Conservation (phyloP, 37 sponge, comb jelly and placozoan species). For the Halichondria panicea region DNA sequence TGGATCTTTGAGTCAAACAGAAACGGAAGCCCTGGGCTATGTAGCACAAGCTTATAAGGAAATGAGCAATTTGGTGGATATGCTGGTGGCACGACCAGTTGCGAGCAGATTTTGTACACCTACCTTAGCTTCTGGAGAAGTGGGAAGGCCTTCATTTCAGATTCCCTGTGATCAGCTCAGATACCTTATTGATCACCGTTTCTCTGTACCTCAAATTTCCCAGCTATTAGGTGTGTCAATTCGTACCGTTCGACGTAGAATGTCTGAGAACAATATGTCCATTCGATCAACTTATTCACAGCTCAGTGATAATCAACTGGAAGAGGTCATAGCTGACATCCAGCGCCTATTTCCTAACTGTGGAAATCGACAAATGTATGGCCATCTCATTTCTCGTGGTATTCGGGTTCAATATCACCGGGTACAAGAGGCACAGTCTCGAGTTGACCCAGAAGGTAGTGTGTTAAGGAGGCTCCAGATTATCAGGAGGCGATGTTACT, state of each 20-base stretch:
- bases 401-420: slow-evolving; percentile 14
- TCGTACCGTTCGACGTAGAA: slow-evolving; percentile 21
- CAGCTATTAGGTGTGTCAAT: slow-evolving; percentile 25
- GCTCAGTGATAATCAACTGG: background rate
- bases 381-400: background rate
- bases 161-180: slow-evolving; percentile 7
- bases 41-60: background rate
- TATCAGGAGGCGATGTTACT: slow-evolving; percentile 13
- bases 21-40: background rate
- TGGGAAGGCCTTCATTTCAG: slow-evolving; percentile 4
- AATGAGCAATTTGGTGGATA: background rate
- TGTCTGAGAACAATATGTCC: slow-evolving; percentile 9
- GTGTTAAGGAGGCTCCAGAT: slow-evolving; percentile 9
- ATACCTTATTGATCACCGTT: slow-evolving; percentile 1
- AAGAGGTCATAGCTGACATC: background rate
- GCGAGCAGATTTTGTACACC: background rate
- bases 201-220: slow-evolving; percentile 25
- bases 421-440: slow-evolving; percentile 26
- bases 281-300: slow-evolving; percentile 9
- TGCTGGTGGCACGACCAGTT: background rate
- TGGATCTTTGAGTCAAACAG: background rate
- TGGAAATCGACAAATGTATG: slow-evolving; percentile 26
- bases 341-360: slow-evolving; percentile 25
- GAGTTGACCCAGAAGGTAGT: slow-evolving; percentile 48
- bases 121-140: background rate